Conservation (phyloP, 1,140 invertebrate species). For the Vollenhovia emeryi region DNA sequence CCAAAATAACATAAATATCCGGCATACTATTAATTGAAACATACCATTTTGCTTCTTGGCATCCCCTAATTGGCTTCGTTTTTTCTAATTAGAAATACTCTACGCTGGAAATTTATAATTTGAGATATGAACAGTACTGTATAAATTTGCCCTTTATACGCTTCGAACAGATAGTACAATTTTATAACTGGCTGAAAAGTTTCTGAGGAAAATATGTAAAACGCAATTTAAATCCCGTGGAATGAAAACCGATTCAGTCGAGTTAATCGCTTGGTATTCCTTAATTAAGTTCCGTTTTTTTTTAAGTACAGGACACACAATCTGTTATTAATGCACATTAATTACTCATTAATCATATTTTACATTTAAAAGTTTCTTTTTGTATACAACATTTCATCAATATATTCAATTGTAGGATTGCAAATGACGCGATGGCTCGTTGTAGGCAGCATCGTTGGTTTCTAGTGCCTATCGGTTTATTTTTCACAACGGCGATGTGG, state of each 20-base stretch:
- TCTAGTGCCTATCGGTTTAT: not conserved
- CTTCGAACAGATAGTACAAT: not conserved
- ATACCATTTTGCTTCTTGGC: not conserved
- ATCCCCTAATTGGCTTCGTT: conserved; percentile 5
- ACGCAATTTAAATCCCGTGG: not conserved
- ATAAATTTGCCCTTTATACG: not conserved
- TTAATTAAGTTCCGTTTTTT: not conserved
- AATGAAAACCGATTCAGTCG: not conserved
- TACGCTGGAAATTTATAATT: conserved; percentile 24
- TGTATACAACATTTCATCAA: not conserved
- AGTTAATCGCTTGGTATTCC: not conserved
- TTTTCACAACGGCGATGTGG: not conserved
- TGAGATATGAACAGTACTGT: not conserved
- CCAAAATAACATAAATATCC: conserved; percentile 16
- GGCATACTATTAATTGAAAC: not conserved
- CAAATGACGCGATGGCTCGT: not conserved
- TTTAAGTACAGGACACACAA: not conserved
- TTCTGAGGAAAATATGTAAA: not conserved
- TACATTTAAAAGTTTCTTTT: not conserved
- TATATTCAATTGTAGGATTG: not conserved
- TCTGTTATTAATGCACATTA: not conserved
- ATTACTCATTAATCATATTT: not conserved
- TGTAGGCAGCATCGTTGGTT: not conserved
- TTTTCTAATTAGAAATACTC: conserved; percentile 20
- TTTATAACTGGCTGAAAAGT: not conserved